These are phyloP conservation scores for Acanthosepion esculentum DNA, from an alignment of 2,888 invertebrate genomes.

Conservation along the genomic window DNA sequence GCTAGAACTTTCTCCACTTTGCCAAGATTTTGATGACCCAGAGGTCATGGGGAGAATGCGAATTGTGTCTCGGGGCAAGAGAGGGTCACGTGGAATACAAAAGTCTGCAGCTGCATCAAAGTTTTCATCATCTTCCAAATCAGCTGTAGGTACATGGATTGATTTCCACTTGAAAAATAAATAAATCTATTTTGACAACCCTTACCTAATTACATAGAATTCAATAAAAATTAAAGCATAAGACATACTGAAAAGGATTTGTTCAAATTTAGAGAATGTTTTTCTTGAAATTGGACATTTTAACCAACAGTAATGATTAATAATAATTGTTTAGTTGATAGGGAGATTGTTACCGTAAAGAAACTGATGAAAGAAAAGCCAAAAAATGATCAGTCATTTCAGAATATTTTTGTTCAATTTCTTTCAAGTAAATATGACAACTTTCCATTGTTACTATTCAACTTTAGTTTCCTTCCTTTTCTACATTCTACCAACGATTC, in stretches of 20 bases:
- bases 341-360: not conserved
- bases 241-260: no score
- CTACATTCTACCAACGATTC: no score
- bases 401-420: no score
- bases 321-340: not conserved
- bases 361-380: no score
- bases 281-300: no score
- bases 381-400: no score
- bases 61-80: constrained; percentile 60
- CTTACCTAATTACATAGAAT: not conserved
- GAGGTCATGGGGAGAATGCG: constrained; percentile 51
- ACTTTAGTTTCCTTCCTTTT: no score
- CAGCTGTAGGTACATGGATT: constrained; percentile 64
- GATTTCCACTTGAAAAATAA: constrained; percentile 54
- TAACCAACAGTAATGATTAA: not conserved
- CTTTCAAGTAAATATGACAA: no score
- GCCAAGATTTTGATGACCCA: constrained; percentile 53
- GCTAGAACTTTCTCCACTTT: not conserved
- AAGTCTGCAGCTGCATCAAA: constrained; percentile 68
- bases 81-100: constrained; percentile 69
- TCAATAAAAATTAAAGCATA: constrained; percentile 14
- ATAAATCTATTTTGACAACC: not conserved
- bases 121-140: constrained; percentile 59
- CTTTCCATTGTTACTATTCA: no score
- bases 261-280: no score